Evolutionary conservation across 2,797 vertebrate species (phyloP).

Genomic region (Lophura swinhoii): DNA sequence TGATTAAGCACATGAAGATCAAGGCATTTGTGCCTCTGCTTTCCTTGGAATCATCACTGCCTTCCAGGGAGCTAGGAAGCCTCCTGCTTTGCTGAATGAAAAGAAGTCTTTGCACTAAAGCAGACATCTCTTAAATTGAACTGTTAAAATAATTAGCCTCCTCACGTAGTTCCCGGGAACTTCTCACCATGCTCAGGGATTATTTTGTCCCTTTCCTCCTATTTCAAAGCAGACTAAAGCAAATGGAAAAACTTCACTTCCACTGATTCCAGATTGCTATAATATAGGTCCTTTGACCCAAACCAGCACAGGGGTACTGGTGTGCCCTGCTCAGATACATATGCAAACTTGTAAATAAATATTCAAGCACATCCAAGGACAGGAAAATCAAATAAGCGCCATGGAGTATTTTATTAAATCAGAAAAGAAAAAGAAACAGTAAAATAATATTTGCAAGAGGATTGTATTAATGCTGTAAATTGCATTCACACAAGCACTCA

Average conservation of each 20-base stretch:
- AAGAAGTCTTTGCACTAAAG: neutral
- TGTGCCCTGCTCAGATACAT: neutral
- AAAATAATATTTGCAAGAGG: slow-evolving; percentile 27
- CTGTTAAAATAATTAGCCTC: neutral
- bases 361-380: neutral
- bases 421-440: neutral
- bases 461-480: slow-evolving; percentile 72
- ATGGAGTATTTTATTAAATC: neutral
- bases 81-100: fast-evolving
- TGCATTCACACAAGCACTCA: slow-evolving; percentile 25
- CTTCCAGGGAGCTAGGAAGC: neutral
- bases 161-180: neutral
- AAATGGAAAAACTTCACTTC: neutral
- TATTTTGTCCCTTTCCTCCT: neutral
- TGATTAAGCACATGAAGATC: neutral
- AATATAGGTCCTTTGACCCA: neutral
- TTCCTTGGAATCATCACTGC: neutral
- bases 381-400: neutral
- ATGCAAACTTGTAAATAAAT: neutral
- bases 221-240: neutral
- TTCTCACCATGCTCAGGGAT: fast-evolving
- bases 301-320: fast-evolving
- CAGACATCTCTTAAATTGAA: neutral
- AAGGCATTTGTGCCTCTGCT: neutral
- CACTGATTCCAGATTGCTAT: neutral